These are phyloP conservation scores for Syngnathus floridae DNA, from an alignment of 2,113 vertebrate genomes.

Conservation along the genomic window DNA sequence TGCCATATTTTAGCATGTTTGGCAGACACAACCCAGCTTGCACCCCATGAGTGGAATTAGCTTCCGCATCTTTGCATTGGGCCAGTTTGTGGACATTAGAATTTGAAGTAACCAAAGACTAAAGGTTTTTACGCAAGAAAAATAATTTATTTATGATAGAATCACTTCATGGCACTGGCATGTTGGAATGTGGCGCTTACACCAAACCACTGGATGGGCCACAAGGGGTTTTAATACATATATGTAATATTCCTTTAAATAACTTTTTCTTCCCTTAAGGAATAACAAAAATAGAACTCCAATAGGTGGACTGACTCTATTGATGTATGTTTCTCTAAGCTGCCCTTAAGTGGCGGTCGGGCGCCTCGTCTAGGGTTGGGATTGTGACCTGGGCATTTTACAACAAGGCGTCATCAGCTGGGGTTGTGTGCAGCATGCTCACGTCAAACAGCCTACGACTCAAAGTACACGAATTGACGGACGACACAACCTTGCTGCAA, in stretches of 20 bases:
- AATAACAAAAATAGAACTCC: conserved; percentile 70
- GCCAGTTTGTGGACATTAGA: too few species aligned
- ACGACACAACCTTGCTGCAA: not conserved
- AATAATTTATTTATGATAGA: conserved; percentile 72
- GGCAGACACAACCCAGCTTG: too few species aligned
- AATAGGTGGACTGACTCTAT: conserved; percentile 43
- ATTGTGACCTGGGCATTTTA: not conserved
- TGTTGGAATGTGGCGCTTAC: conserved; percentile 33
- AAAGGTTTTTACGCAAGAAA: conserved; percentile 57
- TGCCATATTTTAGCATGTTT: too few species aligned
- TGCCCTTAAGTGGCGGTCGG: not conserved
- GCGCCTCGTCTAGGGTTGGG: not conserved
- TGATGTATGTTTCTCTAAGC: conserved; percentile 21
- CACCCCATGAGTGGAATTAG: too few species aligned
- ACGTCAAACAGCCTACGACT: not conserved
- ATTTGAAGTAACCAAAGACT: not conserved
- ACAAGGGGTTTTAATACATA: conserved; percentile 52
- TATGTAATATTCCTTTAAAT: conserved; percentile 61
- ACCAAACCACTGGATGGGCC: conserved; percentile 43
- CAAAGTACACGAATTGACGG: not conserved
- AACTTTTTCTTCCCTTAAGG: conserved; percentile 44
- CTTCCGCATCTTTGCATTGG: too few species aligned
- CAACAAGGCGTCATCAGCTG: not conserved
- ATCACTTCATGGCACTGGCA: conserved; percentile 63
- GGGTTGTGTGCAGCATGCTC: not conserved